Base-by-base conservation (phyloP, 2,113 vertebrate species). In the Triplophysa rosa region DNA sequence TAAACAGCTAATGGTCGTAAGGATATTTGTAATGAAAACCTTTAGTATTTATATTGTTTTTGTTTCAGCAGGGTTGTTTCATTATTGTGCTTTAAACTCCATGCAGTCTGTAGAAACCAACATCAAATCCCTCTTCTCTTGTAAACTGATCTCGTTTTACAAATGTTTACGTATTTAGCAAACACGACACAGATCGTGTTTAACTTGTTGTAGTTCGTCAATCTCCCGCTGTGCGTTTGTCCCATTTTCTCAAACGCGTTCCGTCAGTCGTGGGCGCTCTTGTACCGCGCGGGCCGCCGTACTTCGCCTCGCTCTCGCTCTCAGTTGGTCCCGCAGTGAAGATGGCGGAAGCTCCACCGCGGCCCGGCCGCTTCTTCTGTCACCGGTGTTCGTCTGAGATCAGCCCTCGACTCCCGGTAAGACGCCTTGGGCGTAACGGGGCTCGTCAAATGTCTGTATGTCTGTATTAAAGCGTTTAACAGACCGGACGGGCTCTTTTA, bases 321-420 rank as follows among this genome's bases (percentile, higher is more conserved):
- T 76, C 37, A 78, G 62, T 77, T 62, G 63, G 64, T 80, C 11
- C 81, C 56, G 78, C 58, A 69, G 84, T 88, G 84, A 95, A 93
- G 90, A 97, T 97, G 96, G 96, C 95, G 88, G 96, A 97, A 92
- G 95, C 95, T 89, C 90, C 94, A 47, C 88, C 90, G 83, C 94
- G 93, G 86, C 92, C 93, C 85, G 88, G 93, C 85, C 94, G 95
- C 84, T 98, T 93, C 87, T 98, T 97, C 87, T 98, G 96, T 89
- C 95, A 97, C 90, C 93, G 89, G 89, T 97, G 96, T 80, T 92
- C 90, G 47, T 84, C 91, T 74, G 93, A 94, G 86, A 95, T 94
- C 68, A 91, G 86, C 67, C 94, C 92, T 42, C 91, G 89, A 64
- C 87, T 95, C 80, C 93, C 94, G 87, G 93, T 95, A 89, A 92